Percentiles rank a stretch among this genome's conserved stretches.
phyloP scores from a whole-genome alignment of 2,888 invertebrate genomes.

The Sinelater perroti region DNA sequence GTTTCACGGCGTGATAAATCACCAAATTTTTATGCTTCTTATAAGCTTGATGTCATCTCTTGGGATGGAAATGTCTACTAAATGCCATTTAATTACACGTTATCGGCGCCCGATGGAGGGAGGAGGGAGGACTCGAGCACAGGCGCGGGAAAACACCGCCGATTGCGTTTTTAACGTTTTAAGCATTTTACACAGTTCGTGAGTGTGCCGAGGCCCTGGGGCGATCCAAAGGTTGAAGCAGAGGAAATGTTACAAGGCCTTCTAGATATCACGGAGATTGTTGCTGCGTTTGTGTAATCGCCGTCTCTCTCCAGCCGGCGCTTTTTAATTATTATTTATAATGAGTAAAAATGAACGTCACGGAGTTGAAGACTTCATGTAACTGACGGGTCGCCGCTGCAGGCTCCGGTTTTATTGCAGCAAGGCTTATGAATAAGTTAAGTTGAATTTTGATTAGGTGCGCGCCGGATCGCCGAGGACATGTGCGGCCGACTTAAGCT shows the following conservation, averaged over 20 bases:
- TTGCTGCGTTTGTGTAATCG: slow-evolving; percentile 56
- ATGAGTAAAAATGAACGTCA: slow-evolving; percentile 57
- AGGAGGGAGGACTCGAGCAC: too few relatives aligned
- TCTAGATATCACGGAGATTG: slow-evolving; percentile 62
- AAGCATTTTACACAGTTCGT: slow-evolving; percentile 28
- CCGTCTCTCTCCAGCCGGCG: slow-evolving; percentile 38
- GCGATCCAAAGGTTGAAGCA: slow-evolving; percentile 58
- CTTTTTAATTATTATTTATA: slow-evolving; percentile 57
- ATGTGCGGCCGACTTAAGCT: slow-evolving; percentile 10
- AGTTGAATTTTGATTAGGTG: slow-evolving; percentile 39
- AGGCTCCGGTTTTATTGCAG: slow-evolving; percentile 46
- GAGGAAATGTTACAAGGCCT: slow-evolving; percentile 63
- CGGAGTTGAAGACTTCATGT: slow-evolving; percentile 58
- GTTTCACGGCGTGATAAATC: too few relatives aligned
- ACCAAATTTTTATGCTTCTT: too few relatives aligned
- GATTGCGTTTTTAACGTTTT: slow-evolving; percentile 21
- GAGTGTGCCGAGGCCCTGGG: slow-evolving; percentile 49
- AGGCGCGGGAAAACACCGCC: too few relatives aligned
- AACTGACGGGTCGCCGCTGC: slow-evolving; percentile 58
- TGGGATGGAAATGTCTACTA: too few relatives aligned
- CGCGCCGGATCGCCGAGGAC: slow-evolving; percentile 21
- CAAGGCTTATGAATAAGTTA: slow-evolving; percentile 49
- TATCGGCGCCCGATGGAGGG: too few relatives aligned
- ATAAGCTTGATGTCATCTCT: too few relatives aligned
- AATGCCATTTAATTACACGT: too few relatives aligned